Evolutionary conservation across 2,888 invertebrate species (phyloP), one percentile per base, ranked within the genome.

Genomic region (Amphipyra tragopoginis): DNA sequence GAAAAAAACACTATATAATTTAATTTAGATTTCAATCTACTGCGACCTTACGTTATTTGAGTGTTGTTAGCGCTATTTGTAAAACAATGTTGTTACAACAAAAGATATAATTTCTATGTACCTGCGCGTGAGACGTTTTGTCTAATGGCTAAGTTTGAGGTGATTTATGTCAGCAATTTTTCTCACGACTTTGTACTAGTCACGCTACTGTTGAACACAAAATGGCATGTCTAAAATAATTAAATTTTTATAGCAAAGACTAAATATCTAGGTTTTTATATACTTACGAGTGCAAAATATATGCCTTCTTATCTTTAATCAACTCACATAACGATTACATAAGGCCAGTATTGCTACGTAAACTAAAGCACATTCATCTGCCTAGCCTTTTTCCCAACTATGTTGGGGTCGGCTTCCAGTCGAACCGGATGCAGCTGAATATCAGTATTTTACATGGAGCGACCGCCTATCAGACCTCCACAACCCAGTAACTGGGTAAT

Each of bases 21-120:
- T 79, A 84, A 87, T 89, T 87, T 82, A 88, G 90, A 90, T 91
- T 80, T 71, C 76, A 83, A 91, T 92, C 90, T 82, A 50, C 72
- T 70, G 78, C 72, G 85, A 75, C 86, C 86, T 88, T 81, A 84
- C 72, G 83, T 83, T 86, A 77, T 86, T 86, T 84, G 71, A 85
- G 72, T 80, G 77, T 85, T 84, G 86, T 89, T 90, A 90, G 84
- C 73, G 79, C 82, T 80, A 88, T 90, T 90, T 90, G 87, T 87
- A 83, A 81, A 86, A 89, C 86, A 86, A 81, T 86, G 83, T 84
- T 77, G 79, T 75, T 86, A 90, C 84, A 85, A 86, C 82, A 83
- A 78, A 81, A 86, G 78, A 84, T 87, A 84, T 78, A 81, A 81
- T 83, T 79, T 82, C 66, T 60, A 65, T 57, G 63, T 72, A 61